Conservation (phyloP, 2,797 vertebrate species). For the Alca torda region DNA sequence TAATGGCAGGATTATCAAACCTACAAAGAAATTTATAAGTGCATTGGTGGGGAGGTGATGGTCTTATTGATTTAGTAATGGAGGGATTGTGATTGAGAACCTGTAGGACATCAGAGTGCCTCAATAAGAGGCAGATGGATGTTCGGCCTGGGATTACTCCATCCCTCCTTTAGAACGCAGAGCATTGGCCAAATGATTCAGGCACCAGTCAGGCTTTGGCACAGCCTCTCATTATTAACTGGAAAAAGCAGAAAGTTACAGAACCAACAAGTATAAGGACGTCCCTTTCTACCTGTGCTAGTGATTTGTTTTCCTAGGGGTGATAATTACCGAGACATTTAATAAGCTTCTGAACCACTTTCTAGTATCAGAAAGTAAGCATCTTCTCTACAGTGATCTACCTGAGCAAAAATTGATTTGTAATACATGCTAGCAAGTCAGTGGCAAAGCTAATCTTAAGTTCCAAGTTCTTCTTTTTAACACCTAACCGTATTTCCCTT, state of each 20-base stretch:
- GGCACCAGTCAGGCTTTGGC: not conserved
- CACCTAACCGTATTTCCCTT: not conserved
- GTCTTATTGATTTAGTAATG: constrained; percentile 34
- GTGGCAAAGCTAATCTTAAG: not conserved
- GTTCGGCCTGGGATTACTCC: not conserved
- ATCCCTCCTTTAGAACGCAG: not conserved
- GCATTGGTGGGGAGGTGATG: not conserved
- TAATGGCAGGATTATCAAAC: constrained; percentile 42
- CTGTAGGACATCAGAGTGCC: constrained; percentile 1
- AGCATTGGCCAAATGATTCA: not conserved
- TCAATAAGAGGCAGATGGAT: not conserved
- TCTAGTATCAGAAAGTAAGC: not conserved
- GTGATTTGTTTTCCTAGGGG: not conserved
- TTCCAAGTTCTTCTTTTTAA: not conserved
- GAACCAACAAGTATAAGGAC: not conserved
- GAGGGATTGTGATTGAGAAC: constrained; percentile 26
- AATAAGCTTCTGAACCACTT: not conserved
- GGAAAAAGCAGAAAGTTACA: not conserved
- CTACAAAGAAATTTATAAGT: constrained; percentile 13
- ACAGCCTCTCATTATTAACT: not conserved
- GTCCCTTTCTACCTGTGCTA: not conserved
- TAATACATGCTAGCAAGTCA: not conserved
- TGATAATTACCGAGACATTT: not conserved
- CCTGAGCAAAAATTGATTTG: not conserved
- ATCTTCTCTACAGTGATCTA: not conserved